Conservation (phyloP, 2,888 invertebrate genomes). For the Zhengitettix transpicula region DNA sequence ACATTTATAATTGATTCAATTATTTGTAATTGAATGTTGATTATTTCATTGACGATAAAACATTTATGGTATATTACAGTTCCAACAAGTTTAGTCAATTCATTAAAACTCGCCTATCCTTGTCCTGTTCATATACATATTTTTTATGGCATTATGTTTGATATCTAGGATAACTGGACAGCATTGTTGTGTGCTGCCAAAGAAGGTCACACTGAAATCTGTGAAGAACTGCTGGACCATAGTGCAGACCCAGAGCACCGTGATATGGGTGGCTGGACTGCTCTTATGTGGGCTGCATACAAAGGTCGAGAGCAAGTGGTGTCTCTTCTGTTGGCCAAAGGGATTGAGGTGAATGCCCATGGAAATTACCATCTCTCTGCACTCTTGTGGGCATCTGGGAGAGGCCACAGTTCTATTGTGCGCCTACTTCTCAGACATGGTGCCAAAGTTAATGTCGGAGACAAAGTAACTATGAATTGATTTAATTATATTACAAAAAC, state of each 20-base stretch:
- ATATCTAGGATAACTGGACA: conserved; percentile 71
- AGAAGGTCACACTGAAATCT: conserved; percentile 69
- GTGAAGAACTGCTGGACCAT: conserved; percentile 64
- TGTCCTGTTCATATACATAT: not conserved
- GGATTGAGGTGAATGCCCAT: conserved; percentile 87
- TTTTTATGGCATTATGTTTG: conserved; percentile 4
- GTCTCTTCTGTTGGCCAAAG: conserved; percentile 58
- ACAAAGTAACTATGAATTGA: conserved; percentile 38
- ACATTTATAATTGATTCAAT: too few species aligned
- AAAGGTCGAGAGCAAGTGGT: conserved; percentile 62
- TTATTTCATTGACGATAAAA: too few species aligned
- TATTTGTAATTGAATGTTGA: too few species aligned
- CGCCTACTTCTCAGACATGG: conserved; percentile 65
- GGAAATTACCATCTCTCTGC: conserved; percentile 91
- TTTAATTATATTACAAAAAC: too few species aligned
- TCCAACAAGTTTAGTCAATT: too few species aligned
- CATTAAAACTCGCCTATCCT: too few species aligned
- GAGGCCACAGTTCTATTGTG: conserved; percentile 77
- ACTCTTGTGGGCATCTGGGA: conserved; percentile 86
- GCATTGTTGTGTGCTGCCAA: conserved; percentile 80
- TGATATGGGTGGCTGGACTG: conserved; percentile 91
- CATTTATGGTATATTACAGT: too few species aligned
- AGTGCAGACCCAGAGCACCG: conserved; percentile 73
- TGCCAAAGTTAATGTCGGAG: conserved; percentile 88
- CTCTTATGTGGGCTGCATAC: conserved; percentile 95